A percentile compares a stretch with the other conserved stretches of the same genome.
Conservation (phyloP, 2,888 invertebrate species). For the Chrysopilus asiliformis region DNA sequence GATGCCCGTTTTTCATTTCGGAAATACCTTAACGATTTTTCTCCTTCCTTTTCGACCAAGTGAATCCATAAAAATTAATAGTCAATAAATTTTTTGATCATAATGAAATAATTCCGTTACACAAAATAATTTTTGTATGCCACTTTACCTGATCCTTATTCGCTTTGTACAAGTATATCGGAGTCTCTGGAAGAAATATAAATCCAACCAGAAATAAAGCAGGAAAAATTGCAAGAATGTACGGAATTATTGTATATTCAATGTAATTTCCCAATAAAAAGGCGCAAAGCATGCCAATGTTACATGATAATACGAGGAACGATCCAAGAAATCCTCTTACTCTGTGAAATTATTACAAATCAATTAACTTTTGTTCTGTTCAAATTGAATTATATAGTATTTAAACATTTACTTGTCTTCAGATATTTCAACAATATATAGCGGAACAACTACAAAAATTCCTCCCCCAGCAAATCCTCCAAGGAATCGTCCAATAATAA, state of each 20-base stretch:
- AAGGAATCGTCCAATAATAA: constrained; percentile 8
- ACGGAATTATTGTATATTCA: constrained; percentile 22
- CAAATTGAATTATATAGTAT: background rate
- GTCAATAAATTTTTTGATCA: background rate
- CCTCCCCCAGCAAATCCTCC: constrained; percentile 11
- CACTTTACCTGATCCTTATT: constrained; percentile 21
- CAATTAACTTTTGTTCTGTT: constrained; percentile 1
- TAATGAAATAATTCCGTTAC: constrained; percentile 1
- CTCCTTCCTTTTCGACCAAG: constrained; percentile 23
- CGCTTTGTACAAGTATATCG: constrained; percentile 23
- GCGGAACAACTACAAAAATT: constrained; percentile 4
- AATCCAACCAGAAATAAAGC: constrained; percentile 24
- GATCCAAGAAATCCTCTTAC: constrained; percentile 31
- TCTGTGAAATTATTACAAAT: constrained; percentile 15
- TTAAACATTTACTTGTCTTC: constrained; percentile 1
- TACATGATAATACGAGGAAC: constrained; percentile 26
- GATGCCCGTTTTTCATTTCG: constrained; percentile 23
- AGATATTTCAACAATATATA: constrained; percentile 7
- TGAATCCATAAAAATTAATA: background rate
- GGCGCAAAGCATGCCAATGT: constrained; percentile 26
- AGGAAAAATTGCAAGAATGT: constrained; percentile 20
- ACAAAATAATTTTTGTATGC: too few relatives aligned
- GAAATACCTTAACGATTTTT: constrained; percentile 27
- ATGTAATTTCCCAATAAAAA: constrained; percentile 27
- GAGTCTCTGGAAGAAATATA: constrained; percentile 30